Base-by-base conservation (phyloP, 2,113 vertebrate genomes). In the Calyptomena viridis region DNA sequence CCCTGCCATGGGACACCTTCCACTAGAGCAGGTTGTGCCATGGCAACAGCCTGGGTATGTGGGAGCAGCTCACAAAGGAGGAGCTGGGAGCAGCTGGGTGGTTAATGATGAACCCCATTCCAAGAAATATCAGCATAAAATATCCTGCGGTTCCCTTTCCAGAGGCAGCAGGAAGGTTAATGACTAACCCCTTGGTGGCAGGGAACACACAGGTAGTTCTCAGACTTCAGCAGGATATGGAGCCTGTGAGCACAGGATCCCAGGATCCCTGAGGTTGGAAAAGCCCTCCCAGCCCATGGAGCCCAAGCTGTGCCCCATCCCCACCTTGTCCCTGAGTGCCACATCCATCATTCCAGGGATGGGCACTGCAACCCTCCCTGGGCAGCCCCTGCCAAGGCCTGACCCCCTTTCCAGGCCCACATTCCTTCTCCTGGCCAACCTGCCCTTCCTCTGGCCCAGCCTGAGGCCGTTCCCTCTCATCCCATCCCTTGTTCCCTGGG, bases 201-300 rank as follows among this genome's bases (percentile, higher is more conserved):
- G 52, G 17, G n/a, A 30, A 33, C 18, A 49, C 2, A 24, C 50
- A 37, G 37, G 39, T 4, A 8, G 8, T 8, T 37, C 64, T 78
- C 31, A 8, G 18, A 15, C 39, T 66, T 37, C 68, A 67, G 80
- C 6, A 2, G 35, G 19, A 35, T 35, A 46, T 23, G 24, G 71
- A 67, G 33, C 39, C 47, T 23, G 17, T 24, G 35, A 63, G 39
- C 27, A 73, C 8, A 2, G 31, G 42, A 37, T 20, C 63, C 30
- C 63, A 0, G 2, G 16, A 71, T 37, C 35, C 2, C 3, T 23
- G 2, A 23, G 49, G 21, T 0, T 35, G 14, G 49, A 11, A 71
- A 56, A 56, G 0, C 35, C 22, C 72, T 28, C 22, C n/a, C 8
- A 6, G 72, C 8, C 14, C 55, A 20, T 0, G 0, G 5, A 55